Evolutionary conservation across 2,113 vertebrate species (phyloP), one percentile per base, ranked within the genome.

Genomic region (Tragulus kanchil): DNA sequence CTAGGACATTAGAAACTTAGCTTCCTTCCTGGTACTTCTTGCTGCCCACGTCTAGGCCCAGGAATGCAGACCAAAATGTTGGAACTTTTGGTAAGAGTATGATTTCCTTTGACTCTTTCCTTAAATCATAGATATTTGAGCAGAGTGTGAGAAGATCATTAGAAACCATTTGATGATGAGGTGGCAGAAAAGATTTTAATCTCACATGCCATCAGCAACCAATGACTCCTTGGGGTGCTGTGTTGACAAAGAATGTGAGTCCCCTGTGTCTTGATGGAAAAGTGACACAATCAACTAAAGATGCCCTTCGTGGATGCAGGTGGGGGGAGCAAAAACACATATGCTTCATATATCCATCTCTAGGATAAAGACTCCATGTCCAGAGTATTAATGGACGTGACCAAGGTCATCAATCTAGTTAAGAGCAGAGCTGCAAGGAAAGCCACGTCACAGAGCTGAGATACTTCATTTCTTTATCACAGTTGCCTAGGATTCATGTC

Each of bases 131-230:
- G 77, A 56, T 58, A 78, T 77, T 45, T 89, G 54, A 89, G 54
- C 15, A 75, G 65, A n/a, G 16, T 19, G 78, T 73, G 15, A 79
- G 89, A 91, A 8, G 26, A n/a, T 73, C 56, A 26, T 73, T 85
- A 45, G 45, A 82, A 45, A 85, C 78, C 61, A 50, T 59, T 42
- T 75, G 79, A 59, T 89, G 59, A 85, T n/a, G 45, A 12, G 8
- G 59, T 59, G 26, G 71, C 83, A 94, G 56, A 69, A 85, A 93
- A 67, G 19, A 17, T 59, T 85, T 61, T 69, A 83, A 83, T 88
- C 25, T 67, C 19, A 19, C 9, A 23, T 67, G 10, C 50, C 56
- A 17, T 73, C 65, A 45, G 26, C 31, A n/a, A 4, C 52, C 42
- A 50, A 28, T 50, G 50, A 45, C 78, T 87, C 25, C 67, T 71